phyloP scores from a whole-genome alignment of 2,113 vertebrate species.

The Gobio gobio region DNA sequence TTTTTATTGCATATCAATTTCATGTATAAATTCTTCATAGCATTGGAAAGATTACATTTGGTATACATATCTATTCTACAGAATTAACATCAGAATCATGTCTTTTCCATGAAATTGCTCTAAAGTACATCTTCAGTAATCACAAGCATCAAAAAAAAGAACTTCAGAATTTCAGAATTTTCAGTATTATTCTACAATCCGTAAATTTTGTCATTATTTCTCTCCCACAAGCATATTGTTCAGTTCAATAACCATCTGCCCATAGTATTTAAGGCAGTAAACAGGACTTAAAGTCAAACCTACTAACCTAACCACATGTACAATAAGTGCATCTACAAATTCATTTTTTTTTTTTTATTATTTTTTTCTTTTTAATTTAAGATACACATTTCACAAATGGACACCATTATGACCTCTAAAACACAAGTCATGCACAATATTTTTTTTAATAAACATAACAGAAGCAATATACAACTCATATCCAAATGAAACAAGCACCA shows the following conservation, averaged over 20 bases:
- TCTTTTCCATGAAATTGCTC: slow-evolving; percentile 91
- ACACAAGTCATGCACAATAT: slow-evolving; percentile 95
- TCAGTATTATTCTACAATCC: slow-evolving; percentile 84
- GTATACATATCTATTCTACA: slow-evolving; percentile 98
- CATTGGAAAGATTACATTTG: slow-evolving; percentile 99
- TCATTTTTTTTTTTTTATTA: slow-evolving; percentile 73
- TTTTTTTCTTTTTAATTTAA: slow-evolving; percentile 77
- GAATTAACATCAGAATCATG: slow-evolving; percentile 94
- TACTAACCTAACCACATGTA: slow-evolving; percentile 89
- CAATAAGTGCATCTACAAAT: slow-evolving; percentile 95
- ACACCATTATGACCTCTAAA: slow-evolving; percentile 94
- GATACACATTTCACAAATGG: slow-evolving; percentile 92
- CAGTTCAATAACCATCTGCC: slow-evolving; percentile 79
- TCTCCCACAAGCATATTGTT: slow-evolving; percentile 79
- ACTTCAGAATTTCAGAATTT: slow-evolving; percentile 83
- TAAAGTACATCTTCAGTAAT: slow-evolving; percentile 92
- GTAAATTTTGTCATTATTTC: slow-evolving; percentile 75
- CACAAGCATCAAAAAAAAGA: slow-evolving; percentile 90
- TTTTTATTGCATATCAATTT: slow-evolving; percentile 99
- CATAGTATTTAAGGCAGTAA: slow-evolving; percentile 77
- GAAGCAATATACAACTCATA: slow-evolving; percentile 95
- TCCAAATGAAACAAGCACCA: slow-evolving; percentile 88
- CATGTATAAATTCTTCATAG: slow-evolving; percentile 99
- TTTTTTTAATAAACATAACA: slow-evolving; percentile 90
- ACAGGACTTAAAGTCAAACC: slow-evolving; percentile 82